Conservation (phyloP, 2,888 invertebrate species). For the Euzetes globulus region DNA sequence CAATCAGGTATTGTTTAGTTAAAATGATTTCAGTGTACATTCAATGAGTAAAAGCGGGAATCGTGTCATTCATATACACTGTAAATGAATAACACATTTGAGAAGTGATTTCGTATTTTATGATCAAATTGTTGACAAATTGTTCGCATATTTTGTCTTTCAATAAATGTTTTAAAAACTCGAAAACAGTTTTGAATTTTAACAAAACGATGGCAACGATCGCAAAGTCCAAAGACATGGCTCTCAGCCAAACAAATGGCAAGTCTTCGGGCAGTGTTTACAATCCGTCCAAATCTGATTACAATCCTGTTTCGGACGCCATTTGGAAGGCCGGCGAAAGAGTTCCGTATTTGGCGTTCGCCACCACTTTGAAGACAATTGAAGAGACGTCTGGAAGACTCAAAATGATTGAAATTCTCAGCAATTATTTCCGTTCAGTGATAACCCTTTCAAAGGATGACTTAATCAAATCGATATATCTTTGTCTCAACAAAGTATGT, state of each 20-base stretch:
- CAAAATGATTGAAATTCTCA: constrained; percentile 80
- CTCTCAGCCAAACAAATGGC: neutral
- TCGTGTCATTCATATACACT: too few species aligned
- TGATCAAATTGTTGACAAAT: neutral
- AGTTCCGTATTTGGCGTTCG: constrained; percentile 85
- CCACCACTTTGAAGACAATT: constrained; percentile 79
- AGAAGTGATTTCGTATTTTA: neutral
- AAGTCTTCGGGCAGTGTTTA: constrained; percentile 49
- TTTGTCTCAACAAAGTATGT: constrained; percentile 90
- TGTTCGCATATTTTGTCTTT: neutral
- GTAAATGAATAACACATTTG: neutral
- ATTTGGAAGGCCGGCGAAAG: constrained; percentile 66
- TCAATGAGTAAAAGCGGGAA: too few species aligned
- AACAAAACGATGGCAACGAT: neutral
- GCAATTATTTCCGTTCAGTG: constrained; percentile 86
- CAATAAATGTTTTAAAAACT: neutral
- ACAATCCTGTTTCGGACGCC: constrained; percentile 75
- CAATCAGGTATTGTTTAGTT: too few species aligned
- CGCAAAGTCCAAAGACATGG: neutral
- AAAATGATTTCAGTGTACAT: too few species aligned
- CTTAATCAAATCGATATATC: constrained; percentile 76
- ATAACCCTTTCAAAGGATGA: constrained; percentile 81
- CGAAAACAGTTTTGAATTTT: neutral
- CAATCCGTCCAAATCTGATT: constrained; percentile 63
- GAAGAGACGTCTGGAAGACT: constrained; percentile 69